Base-by-base conservation (phyloP, 1,140 invertebrate species). In the Cephus cinctus region DNA sequence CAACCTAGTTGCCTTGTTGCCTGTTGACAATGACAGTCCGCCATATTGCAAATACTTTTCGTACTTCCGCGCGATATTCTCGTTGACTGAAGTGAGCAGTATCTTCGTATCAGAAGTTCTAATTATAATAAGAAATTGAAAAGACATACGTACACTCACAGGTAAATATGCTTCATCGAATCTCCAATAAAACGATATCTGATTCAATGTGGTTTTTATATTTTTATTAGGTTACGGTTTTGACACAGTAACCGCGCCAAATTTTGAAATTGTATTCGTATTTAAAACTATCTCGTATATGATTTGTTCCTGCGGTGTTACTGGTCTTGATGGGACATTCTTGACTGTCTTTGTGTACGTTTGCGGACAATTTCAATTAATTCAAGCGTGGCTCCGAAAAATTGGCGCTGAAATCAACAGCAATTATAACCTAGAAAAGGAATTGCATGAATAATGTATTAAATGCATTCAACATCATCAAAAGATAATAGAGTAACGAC, bases 331-430 rank as follows among this genome's bases (percentile, higher is more conserved):
- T 14, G 12, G 43, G 2, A 20, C 46, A 3, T 32, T 52, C 8
- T 36, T 47, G 47, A 50, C 56, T n/a, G 31, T 42, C 0, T 43
- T 59, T 22, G 21, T 59, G 3, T 51, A 61, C 18, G 12, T 59
- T 9, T 52, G 44, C 25, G 56, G 50, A 6, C 59, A 61, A 30
- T 59, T 59, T 25, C 35, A 23, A 38, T 23, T 53, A 4, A 47
- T 56, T 4, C 19, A 21, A 5, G 27, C 14, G 0, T 46, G 46
- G 38, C 16, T 52, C 3, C 16, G 4, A 4, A 31, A 27, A 8
- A 50, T 55, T 1, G 8, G n/a, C n/a, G n/a, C n/a, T n/a, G n/a
- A 15, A 30, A 11, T 14, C 31, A 21, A 9, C 36, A 11, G 5
- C 11, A 3, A n/a, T 46, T 2, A 12, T 57, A 27, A 12, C 35